These are phyloP conservation scores for Gymnorhina tibicen DNA, from an alignment of 2,113 vertebrate species.

Conservation along the genomic window DNA sequence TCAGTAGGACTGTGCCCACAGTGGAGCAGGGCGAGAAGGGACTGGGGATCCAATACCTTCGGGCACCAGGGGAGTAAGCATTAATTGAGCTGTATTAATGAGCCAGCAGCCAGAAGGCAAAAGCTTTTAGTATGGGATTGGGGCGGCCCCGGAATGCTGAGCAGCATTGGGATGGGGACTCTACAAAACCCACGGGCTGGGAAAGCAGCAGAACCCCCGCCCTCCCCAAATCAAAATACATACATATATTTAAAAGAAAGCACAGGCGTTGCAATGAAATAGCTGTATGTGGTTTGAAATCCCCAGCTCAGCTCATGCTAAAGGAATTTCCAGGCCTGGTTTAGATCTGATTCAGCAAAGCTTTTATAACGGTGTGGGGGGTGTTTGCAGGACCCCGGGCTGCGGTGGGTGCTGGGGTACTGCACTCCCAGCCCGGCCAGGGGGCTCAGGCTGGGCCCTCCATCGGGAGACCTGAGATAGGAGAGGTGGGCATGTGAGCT, in stretches of 20 bases:
- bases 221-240: neutral
- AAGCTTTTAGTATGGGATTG: neutral
- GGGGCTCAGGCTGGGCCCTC: neutral
- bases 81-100: neutral
- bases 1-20: neutral
- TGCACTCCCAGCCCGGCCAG: neutral
- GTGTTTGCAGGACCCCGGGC: neutral
- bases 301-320: conserved; percentile 35
- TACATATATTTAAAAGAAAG: neutral
- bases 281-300: conserved; percentile 48
- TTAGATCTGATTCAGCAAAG: conserved; percentile 52
- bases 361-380: neutral
- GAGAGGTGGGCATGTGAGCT: neutral
- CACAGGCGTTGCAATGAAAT: neutral
- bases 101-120: neutral
- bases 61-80: neutral
- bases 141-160: fast-evolving
- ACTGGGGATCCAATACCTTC: neutral
- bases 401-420: fast-evolving
- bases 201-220: neutral
- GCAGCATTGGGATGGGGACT: fast-evolving
- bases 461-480: fast-evolving
- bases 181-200: neutral
- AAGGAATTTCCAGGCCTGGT: conserved; percentile 52
- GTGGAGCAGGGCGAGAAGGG: fast-evolving